Conservation (phyloP, 2,888 invertebrate species). For the Drosophila mayaguana region DNA sequence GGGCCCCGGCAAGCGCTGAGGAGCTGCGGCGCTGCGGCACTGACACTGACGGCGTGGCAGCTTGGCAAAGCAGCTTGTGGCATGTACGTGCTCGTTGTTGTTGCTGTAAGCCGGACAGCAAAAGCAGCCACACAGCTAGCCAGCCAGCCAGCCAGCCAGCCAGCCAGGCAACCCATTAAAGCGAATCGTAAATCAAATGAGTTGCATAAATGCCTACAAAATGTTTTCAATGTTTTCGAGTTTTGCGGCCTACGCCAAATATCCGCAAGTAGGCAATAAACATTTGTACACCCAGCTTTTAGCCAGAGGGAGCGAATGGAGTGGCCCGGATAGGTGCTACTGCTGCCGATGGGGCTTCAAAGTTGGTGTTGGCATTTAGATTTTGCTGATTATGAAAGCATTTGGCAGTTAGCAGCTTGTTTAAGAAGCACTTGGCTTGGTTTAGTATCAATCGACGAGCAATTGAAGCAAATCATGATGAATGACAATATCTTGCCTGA, state of each 20-base stretch:
- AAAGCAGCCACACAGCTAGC: not conserved
- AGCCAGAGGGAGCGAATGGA: slow-evolving; percentile 8
- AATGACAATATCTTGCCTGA: not conserved
- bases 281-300: slow-evolving; percentile 49
- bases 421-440: not conserved
- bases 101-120: slow-evolving; percentile 20
- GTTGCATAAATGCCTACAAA: slow-evolving; percentile 77
- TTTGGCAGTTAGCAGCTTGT: slow-evolving; percentile 17
- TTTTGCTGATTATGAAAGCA: slow-evolving; percentile 27
- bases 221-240: slow-evolving; percentile 77
- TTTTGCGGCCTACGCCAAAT: slow-evolving; percentile 52
- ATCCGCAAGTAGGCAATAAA: slow-evolving; percentile 58
- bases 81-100: slow-evolving; percentile 75
- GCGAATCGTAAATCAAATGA: slow-evolving; percentile 76
- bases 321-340: not conserved
- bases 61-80: slow-evolving; percentile 77
- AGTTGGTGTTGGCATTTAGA: slow-evolving; percentile 33
- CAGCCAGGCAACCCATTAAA: slow-evolving; percentile 58
- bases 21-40: slow-evolving; percentile 41
- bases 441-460: not conserved
- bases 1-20: slow-evolving; percentile 42
- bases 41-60: slow-evolving; percentile 30
- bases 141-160: slow-evolving; percentile 47
- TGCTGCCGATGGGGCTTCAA: not conserved
- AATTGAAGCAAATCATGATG: not conserved